These are phyloP conservation scores for Callionymus lyra DNA, from an alignment of 2,113 vertebrate genomes.

Conservation along the genomic window DNA sequence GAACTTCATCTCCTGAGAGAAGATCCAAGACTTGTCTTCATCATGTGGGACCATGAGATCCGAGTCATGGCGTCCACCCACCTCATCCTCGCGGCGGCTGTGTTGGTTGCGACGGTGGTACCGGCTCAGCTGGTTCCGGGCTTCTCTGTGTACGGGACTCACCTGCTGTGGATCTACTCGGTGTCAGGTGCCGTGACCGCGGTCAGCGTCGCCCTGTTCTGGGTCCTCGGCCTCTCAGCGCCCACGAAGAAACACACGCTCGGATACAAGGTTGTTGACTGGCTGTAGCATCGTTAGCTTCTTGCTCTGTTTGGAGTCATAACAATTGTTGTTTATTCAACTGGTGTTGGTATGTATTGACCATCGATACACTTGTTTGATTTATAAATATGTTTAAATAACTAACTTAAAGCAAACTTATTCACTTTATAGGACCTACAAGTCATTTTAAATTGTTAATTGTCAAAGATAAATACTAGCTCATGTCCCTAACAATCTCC, in stretches of 20 bases:
- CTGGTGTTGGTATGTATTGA: too few species aligned
- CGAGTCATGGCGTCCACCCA: slow-evolving; percentile 76
- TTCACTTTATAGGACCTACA: not conserved
- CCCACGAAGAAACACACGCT: slow-evolving; percentile 77
- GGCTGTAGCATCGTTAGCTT: too few species aligned
- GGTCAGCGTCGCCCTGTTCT: slow-evolving; percentile 71
- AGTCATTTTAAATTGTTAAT: not conserved
- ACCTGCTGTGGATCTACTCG: slow-evolving; percentile 79
- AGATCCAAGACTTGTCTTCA: not conserved
- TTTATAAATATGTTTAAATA: too few species aligned
- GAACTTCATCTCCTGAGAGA: too few species aligned
- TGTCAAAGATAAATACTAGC: too few species aligned
- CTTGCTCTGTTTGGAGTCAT: too few species aligned
- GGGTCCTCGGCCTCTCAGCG: slow-evolving; percentile 71
- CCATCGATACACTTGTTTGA: too few species aligned
- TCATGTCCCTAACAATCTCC: too few species aligned
- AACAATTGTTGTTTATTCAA: too few species aligned
- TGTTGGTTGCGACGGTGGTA: slow-evolving; percentile 68
- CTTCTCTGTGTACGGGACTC: slow-evolving; percentile 79
- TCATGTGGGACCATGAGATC: slow-evolving; percentile 81
- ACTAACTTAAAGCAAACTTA: too few species aligned
- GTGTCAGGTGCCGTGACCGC: slow-evolving; percentile 69
- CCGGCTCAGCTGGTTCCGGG: slow-evolving; percentile 69
- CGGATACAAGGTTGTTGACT: slow-evolving; percentile 68
- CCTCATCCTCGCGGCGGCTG: slow-evolving; percentile 63